These are phyloP conservation scores for Pachycephus smyrnensis DNA, from an alignment of 2,888 invertebrate genomes.

Conservation along the genomic window DNA sequence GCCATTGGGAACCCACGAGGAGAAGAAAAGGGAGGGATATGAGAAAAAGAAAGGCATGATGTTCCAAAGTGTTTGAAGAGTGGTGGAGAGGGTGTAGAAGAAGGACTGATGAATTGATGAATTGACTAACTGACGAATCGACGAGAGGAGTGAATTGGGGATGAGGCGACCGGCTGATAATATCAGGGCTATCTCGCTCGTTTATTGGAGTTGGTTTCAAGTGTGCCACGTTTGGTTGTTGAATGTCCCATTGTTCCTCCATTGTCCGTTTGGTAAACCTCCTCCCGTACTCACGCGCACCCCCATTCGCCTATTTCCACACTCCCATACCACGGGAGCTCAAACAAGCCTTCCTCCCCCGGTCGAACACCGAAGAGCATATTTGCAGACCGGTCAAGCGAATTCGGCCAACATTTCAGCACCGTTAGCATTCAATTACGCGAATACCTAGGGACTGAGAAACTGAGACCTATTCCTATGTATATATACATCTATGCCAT, in stretches of 20 bases:
- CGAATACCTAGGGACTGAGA: conserved; percentile 42
- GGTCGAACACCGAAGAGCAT: conserved; percentile 46
- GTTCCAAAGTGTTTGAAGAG: conserved; percentile 17
- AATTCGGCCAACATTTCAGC: conserved; percentile 50
- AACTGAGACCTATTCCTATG: no score
- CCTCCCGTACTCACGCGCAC: not conserved
- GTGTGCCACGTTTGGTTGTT: conserved; percentile 2
- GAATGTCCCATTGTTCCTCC: conserved; percentile 3
- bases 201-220: conserved; percentile 6
- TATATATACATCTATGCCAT: no score
- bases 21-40: not conserved
- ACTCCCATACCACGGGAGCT: conserved; percentile 15
- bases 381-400: conserved; percentile 53
- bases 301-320: not conserved
- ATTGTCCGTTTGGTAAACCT: conserved; percentile 5
- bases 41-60: conserved; percentile 1
- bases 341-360: conserved; percentile 33
- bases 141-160: no score
- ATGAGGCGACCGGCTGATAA: no score
- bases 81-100: conserved; percentile 27
- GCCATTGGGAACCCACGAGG: no score
- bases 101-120: conserved; percentile 7
- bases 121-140: no score
- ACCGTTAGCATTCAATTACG: conserved; percentile 58
- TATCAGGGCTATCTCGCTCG: not conserved